Evolutionary conservation across 1,140 invertebrate species (phyloP).

Genomic region (Eumaeus atala): DNA sequence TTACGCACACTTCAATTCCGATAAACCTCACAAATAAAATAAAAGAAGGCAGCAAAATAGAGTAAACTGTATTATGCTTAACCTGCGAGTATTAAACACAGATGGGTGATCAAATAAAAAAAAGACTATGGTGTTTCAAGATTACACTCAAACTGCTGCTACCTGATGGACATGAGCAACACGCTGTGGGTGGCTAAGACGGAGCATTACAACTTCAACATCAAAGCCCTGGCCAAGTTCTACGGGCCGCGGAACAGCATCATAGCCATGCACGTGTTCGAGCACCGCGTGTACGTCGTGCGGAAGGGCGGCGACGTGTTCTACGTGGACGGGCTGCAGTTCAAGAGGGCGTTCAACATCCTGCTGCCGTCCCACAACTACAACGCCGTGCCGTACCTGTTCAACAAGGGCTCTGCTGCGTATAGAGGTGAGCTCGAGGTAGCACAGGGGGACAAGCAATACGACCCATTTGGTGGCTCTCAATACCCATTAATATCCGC

Average conservation of each 20-base stretch:
- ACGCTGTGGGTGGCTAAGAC: slow-evolving; percentile 19
- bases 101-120: background rate
- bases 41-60: no score
- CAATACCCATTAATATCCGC: no score
- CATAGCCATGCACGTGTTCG: slow-evolving; percentile 18
- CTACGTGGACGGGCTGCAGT: slow-evolving; percentile 14
- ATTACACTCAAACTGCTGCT: slow-evolving; percentile 24
- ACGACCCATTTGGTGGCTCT: no score
- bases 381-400: slow-evolving; percentile 17
- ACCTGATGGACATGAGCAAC: slow-evolving; percentile 21
- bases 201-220: slow-evolving; percentile 8
- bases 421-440: slow-evolving; percentile 24
- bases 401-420: slow-evolving; percentile 22
- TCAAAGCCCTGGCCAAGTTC: slow-evolving; percentile 16
- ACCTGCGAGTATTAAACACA: background rate
- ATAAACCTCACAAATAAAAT: no score
- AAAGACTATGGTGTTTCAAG: slow-evolving; percentile 20
- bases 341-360: slow-evolving; percentile 17
- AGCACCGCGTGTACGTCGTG: slow-evolving; percentile 25
- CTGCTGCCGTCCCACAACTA: slow-evolving; percentile 9
- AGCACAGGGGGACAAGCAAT: no score
- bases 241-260: slow-evolving; percentile 8
- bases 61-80: no score
- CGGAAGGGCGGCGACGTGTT: slow-evolving; percentile 20
- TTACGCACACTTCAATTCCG: no score